Evolutionary conservation across 2,797 vertebrate species (phyloP).

Genomic region (Cyclopterus lumpus): DNA sequence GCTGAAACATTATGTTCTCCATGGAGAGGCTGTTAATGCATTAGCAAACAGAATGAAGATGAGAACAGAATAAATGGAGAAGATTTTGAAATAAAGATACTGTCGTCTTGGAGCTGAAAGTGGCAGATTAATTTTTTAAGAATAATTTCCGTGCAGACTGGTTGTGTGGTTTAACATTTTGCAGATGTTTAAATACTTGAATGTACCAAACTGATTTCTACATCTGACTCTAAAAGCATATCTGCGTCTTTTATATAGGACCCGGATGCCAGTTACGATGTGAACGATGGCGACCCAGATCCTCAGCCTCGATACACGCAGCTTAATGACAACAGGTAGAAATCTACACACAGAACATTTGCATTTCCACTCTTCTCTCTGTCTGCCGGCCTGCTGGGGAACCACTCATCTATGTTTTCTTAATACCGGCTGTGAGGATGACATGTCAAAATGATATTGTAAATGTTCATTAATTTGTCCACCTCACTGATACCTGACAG

Average conservation of each 20-base stretch:
- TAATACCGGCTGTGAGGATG: conserved; percentile 4
- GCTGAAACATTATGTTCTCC: background rate
- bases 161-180: background rate
- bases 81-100: conserved; percentile 14
- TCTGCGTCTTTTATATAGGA: conserved; percentile 73
- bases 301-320: conserved; percentile 97
- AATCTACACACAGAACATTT: conserved; percentile 9
- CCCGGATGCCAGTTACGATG: conserved; percentile 94
- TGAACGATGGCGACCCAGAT: conserved; percentile 96
- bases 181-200: background rate
- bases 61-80: conserved; percentile 1
- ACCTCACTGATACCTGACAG: conserved; percentile 13
- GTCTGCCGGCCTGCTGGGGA: conserved; percentile 2
- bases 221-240: background rate
- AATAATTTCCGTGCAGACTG: background rate
- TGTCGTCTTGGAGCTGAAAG: background rate
- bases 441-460: conserved; percentile 24
- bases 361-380: conserved; percentile 22
- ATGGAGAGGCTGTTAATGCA: background rate
- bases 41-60: background rate
- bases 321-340: conserved; percentile 96
- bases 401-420: conserved; percentile 20
- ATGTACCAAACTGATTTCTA: background rate
- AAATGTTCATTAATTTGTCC: conserved; percentile 37
- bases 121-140: conserved; percentile 1